phyloP scores from a whole-genome alignment of 2,113 vertebrate genomes.

The Apaloderma vittatum region DNA sequence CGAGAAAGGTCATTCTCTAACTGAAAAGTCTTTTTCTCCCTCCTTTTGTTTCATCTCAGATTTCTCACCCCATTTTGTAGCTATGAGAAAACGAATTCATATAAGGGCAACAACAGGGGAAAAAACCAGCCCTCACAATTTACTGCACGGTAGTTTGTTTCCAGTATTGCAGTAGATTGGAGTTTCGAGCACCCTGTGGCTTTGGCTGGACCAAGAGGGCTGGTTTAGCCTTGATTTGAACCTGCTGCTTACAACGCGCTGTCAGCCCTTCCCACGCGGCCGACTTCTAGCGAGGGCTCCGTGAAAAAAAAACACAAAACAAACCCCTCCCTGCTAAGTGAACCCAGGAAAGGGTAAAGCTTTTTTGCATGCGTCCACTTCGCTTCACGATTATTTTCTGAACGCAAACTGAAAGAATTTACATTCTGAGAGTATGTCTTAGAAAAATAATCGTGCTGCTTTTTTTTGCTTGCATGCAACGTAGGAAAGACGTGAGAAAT shows the following conservation, averaged over 20 bases:
- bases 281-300: conserved; percentile 22
- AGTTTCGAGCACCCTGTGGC: conserved; percentile 60
- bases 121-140: conserved; percentile 4
- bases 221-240: conserved; percentile 75
- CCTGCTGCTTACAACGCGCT: conserved; percentile 64
- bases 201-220: conserved; percentile 56
- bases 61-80: background rate
- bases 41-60: background rate
- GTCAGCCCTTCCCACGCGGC: conserved; percentile 43
- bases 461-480: background rate
- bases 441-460: background rate
- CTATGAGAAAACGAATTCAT: conserved; percentile 18
- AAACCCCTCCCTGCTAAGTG: background rate
- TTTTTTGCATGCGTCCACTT: background rate
- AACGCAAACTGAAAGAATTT: background rate
- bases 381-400: background rate
- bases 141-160: conserved; percentile 57
- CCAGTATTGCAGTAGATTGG: conserved; percentile 41
- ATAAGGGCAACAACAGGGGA: background rate
- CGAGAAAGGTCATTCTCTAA: background rate
- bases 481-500: background rate
- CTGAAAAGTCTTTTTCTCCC: background rate
- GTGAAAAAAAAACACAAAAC: background rate
- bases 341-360: background rate
- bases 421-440: background rate